These are phyloP conservation scores for Proterorhinus semilunaris DNA, from an alignment of 2,113 vertebrate species.

Conservation along the genomic window DNA sequence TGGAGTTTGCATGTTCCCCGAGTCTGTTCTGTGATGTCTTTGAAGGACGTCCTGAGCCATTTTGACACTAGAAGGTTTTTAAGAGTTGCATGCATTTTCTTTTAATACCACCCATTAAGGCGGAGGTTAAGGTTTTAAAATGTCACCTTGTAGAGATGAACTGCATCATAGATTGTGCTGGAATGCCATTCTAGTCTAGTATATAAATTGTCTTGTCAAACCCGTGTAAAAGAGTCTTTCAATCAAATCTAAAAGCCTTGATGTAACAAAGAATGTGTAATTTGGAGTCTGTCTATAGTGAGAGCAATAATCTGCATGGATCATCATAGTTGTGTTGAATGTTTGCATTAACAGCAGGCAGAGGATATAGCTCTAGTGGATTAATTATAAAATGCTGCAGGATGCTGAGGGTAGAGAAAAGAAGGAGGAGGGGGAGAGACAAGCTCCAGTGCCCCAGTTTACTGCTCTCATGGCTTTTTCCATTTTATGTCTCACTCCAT, in stretches of 20 bases:
- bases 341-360: slow-evolving; percentile 22
- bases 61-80: no score
- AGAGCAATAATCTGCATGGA: slow-evolving; percentile 26
- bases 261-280: neutral
- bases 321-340: slow-evolving; percentile 14
- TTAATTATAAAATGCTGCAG: slow-evolving; percentile 57
- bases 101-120: no score
- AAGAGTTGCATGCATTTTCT: no score
- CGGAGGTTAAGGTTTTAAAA: no score
- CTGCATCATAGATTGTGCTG: neutral
- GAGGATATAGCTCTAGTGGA: slow-evolving; percentile 35
- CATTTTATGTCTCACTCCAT: slow-evolving; percentile 40
- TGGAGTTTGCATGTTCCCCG: no score
- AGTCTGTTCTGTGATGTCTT: no score
- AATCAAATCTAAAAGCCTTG: neutral
- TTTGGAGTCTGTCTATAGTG: neutral
- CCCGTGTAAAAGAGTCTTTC: no score
- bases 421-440: slow-evolving; percentile 18
- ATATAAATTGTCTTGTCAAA: no score
- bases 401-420: slow-evolving; percentile 29
- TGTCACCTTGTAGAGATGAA: neutral
- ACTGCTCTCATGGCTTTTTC: slow-evolving; percentile 42
- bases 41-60: no score
- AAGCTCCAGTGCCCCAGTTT: slow-evolving; percentile 62
- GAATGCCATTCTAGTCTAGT: no score